A percentile compares a stretch with the other conserved stretches of the same genome.
These are phyloP conservation scores for Panthera leo DNA, from an alignment of 2,113 vertebrate genomes.

Conservation along the genomic window DNA sequence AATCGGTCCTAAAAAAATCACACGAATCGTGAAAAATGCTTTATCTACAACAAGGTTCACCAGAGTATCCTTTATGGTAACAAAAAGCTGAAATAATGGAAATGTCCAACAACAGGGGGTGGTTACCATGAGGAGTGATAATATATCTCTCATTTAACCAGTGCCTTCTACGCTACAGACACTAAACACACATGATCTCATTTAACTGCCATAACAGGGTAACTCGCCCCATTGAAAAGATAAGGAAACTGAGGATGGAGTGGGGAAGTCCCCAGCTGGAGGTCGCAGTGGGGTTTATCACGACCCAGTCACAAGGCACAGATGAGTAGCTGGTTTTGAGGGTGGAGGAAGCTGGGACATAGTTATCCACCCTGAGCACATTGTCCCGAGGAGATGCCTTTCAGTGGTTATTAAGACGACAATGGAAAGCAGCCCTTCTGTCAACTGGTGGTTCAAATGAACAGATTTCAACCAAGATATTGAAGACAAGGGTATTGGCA, in stretches of 20 bases:
- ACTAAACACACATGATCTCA: background rate
- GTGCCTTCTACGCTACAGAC: background rate
- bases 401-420: accelerated
- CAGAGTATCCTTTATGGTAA: background rate
- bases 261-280: background rate
- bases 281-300: background rate
- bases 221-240: background rate
- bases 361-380: background rate
- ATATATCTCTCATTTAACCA: background rate
- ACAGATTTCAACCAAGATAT: background rate
- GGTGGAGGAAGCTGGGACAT: background rate
- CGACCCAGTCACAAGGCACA: background rate
- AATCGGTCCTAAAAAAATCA: background rate
- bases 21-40: background rate
- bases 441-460: background rate
- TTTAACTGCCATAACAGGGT: background rate
- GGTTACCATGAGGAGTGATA: background rate
- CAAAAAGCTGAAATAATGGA: background rate
- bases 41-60: background rate
- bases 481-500: background rate
- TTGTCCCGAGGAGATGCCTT: background rate
- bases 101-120: too few species aligned
- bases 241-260: background rate
- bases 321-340: background rate
- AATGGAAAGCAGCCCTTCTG: background rate